phyloP scores from a whole-genome alignment of 2,113 vertebrate species.

The Charina bottae region DNA sequence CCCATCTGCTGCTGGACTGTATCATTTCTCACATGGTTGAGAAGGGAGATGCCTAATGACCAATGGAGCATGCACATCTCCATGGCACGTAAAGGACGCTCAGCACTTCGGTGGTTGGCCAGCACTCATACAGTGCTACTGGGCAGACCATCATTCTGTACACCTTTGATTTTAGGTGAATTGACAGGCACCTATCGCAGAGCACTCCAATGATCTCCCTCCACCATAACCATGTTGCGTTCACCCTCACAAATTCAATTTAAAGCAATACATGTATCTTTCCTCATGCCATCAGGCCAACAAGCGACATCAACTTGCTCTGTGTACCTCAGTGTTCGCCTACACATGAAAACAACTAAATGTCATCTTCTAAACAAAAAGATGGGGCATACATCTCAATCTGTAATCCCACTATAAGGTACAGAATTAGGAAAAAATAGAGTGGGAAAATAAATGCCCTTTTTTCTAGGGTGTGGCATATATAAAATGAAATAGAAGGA shows the following conservation, averaged over 20 bases:
- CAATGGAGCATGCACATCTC: no score
- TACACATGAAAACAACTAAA: conserved; percentile 36
- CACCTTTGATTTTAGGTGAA: no score
- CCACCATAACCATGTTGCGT: no score
- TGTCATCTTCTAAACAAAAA: conserved; percentile 23
- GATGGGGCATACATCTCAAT: conserved; percentile 33
- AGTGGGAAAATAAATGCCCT: conserved; percentile 27
- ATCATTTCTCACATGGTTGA: no score
- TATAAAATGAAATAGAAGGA: neutral
- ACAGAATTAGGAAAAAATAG: conserved; percentile 17
- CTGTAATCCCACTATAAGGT: conserved; percentile 37
- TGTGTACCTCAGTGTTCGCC: neutral
- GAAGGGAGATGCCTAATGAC: no score
- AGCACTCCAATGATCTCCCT: no score
- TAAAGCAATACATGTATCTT: conserved; percentile 47
- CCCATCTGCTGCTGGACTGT: no score
- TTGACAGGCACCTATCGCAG: no score
- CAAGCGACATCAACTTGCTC: conserved; percentile 53
- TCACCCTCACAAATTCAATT: neutral
- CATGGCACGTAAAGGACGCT: no score
- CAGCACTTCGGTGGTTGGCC: no score
- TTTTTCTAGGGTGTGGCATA: neutral
- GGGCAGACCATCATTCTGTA: no score
- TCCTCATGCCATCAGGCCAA: conserved; percentile 50
- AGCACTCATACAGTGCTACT: no score